Conservation (phyloP, 2,888 invertebrate genomes). For the Parnassius apollo region DNA sequence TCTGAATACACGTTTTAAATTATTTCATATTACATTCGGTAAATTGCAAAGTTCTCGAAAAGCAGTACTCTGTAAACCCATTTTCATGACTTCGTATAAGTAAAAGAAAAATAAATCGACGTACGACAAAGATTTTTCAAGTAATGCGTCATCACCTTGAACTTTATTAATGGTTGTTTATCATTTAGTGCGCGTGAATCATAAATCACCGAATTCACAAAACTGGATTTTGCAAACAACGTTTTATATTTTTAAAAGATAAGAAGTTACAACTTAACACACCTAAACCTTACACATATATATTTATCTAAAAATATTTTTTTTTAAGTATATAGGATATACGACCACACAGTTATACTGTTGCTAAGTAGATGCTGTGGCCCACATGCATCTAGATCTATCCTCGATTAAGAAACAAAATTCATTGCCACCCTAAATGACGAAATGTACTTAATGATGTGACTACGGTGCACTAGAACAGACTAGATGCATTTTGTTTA, state of each 20-base stretch:
- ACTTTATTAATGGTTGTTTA: conserved; percentile 25
- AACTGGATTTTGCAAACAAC: conserved; percentile 8
- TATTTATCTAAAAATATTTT: too few species aligned
- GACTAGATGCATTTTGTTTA: too few species aligned
- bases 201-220: conserved; percentile 15
- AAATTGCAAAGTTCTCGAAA: neutral
- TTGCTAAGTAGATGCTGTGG: too few species aligned
- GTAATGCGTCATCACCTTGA: conserved; percentile 21
- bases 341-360: too few species aligned
- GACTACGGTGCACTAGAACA: too few species aligned
- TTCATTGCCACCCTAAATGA: too few species aligned
- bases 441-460: too few species aligned
- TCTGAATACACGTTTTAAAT: neutral
- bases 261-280: neutral
- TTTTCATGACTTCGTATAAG: conserved; percentile 19
- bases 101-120: conserved; percentile 24
- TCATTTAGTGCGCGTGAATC: conserved; percentile 17
- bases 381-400: too few species aligned
- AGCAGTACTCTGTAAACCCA: neutral
- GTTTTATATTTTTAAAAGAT: conserved; percentile 2
- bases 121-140: conserved; percentile 22
- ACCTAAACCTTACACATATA: too few species aligned
- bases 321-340: too few species aligned
- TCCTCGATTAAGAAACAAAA: too few species aligned
- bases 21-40: neutral